A percentile compares a stretch with the other conserved stretches of the same genome.
Evolutionary conservation across 1,140 invertebrate genomes (phyloP).

Genomic region (Heliconius hermathena): DNA sequence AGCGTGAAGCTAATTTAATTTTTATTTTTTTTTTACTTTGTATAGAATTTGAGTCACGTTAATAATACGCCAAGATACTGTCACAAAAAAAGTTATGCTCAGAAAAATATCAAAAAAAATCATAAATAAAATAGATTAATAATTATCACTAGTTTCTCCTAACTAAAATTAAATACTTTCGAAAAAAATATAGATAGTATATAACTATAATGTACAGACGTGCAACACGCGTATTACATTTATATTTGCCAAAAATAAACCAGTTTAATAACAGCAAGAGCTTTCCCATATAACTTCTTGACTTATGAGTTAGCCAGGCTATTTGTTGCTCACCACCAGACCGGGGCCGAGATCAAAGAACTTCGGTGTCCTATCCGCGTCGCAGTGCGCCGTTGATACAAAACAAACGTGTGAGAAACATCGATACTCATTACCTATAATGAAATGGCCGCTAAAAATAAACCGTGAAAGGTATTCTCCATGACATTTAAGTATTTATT

Average conservation of each 20-base stretch:
- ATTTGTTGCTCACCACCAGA: neutral
- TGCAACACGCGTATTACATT: no score
- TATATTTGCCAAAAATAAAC: neutral
- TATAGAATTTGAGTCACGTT: no score
- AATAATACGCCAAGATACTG: no score
- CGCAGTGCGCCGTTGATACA: neutral
- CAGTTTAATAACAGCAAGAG: neutral
- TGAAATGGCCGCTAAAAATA: constrained; percentile 4
- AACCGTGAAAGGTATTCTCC: neutral
- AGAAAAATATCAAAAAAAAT: no score
- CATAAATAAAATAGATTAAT: no score
- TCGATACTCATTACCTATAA: constrained; percentile 5
- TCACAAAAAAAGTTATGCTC: no score
- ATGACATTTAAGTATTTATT: constrained; percentile 10
- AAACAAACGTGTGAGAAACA: neutral
- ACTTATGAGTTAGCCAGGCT: neutral
- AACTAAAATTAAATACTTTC: no score
- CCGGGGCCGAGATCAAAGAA: neutral
- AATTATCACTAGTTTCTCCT: no score
- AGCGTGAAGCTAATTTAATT: no score
- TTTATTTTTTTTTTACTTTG: no score
- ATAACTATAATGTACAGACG: no score
- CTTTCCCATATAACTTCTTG: neutral
- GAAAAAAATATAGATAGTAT: no score
- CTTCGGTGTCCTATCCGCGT: neutral